Evolutionary conservation across 2,113 vertebrate species (phyloP).

Genomic region (Nycticorax nycticorax): DNA sequence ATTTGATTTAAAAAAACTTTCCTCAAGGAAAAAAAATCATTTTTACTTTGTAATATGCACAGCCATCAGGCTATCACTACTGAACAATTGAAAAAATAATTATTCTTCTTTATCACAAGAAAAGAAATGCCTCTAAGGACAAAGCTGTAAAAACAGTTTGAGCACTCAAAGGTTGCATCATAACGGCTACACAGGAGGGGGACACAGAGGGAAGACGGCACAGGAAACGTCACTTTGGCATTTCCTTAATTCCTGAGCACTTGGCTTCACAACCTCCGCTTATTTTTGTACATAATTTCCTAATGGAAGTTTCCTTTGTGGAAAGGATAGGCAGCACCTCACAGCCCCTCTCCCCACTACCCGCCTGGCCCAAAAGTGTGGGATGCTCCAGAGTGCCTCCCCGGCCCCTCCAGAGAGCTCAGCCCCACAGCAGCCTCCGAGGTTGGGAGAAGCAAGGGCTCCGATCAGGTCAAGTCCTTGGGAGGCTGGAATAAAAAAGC

Average conservation of each 20-base stretch:
- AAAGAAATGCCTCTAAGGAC: neutral
- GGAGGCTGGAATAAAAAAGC: neutral
- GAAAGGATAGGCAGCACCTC: neutral
- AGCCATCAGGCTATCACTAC: accelerated
- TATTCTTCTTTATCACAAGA: neutral
- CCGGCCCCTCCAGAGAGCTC: neutral
- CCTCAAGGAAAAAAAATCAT: neutral
- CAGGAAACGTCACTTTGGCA: conserved; percentile 28
- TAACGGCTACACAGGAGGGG: neutral
- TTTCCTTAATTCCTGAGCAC: conserved; percentile 42
- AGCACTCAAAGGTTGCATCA: neutral
- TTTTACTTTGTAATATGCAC: neutral
- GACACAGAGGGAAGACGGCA: neutral
- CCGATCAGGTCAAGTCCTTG: neutral
- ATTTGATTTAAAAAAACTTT: neutral
- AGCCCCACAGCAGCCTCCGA: neutral
- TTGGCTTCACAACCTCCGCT: neutral
- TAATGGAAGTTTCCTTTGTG: neutral
- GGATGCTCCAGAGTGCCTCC: neutral
- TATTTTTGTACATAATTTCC: conserved; percentile 2
- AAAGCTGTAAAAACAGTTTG: neutral
- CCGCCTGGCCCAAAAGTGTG: neutral
- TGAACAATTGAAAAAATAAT: neutral
- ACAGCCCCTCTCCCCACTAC: neutral
- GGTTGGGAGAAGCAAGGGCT: neutral